Evolutionary conservation across 2,888 invertebrate species (phyloP), one percentile per base, ranked within the genome.

Genomic region (Pristionchus exspectatus): DNA sequence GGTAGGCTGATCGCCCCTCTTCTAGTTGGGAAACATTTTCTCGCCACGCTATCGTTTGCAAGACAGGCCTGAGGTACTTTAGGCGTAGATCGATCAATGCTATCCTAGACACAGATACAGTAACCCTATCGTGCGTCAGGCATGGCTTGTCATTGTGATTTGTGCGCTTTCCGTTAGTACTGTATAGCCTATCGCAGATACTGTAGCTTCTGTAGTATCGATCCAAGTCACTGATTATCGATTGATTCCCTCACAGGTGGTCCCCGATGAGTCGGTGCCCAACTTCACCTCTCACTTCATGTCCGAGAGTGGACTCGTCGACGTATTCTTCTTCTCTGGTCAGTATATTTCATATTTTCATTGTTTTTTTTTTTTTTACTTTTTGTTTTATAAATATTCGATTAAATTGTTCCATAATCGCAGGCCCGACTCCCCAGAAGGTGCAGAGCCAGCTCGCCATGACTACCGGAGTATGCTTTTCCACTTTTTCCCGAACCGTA

Each of bases 381-480:
- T 9, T 50, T 50, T 50, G 44, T n/a, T n/a, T n/a, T n/a, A 50
- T 50, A 50, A 50, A 50, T 50, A 50, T 7, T 50, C 44, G 44
- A 50, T 50, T 50, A 50, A 50, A 50, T 12, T 50, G 44, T 50
- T 50, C 44, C 44, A 38, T 38, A 10, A 50, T 50, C 9, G 33
- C 81, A 81, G 81, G 89, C 12, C 89, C 89, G 24, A 50, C 89
- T 24, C 87, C 91, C 95, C 97, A 97, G 96, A 97, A 95, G 98
- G 97, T 96, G 96, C 98, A 0, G 96, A 99, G 89, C 98, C 97
- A 16, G 98, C 98, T 95, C 98, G 99, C 96, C 98, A 99, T 95
- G 97, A 97, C 92, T 97, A 99, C 86, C 98, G 99, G 99, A 74
- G 91, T 90, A n/a, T 33, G 90, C 63, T 44, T 87, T 44, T 27